Evolutionary conservation across 1,140 invertebrate species (phyloP), one percentile per base, ranked within the genome.

Genomic region (Bombus waltoni): DNA sequence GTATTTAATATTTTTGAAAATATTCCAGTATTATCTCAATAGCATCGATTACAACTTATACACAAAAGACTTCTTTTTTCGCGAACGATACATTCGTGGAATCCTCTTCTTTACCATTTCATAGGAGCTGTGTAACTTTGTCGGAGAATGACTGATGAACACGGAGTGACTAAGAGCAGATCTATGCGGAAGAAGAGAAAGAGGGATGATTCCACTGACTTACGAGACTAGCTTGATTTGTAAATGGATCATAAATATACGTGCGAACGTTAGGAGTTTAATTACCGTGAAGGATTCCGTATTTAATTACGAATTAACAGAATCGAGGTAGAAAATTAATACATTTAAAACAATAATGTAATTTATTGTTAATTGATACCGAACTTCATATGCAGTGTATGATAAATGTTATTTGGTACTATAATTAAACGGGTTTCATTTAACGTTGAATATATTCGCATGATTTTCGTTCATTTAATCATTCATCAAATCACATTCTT

Each of bases 201-300:
- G 32, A 4, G 40, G 53, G 53, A 81, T 59, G 70, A 81, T 59
- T 44, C 28, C 40, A 53, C 25, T 28, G 35, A 40, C 80, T 38
- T 53, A 53, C 5, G 47, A 25, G 18, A 22, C 38, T 53, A 73
- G 35, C 40, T 73, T 25, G n/a, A 81, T 73, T 81, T 73, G 53
- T 44, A 73, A 81, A 72, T 53, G 38, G 25, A 38, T 62, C 80
- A 73, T 81, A 73, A 73, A 72, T 81, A 73, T 81, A 81, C 68
- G 62, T 62, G 53, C 3, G 40, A 6, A 40, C 15, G 32, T 57
- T 32, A 32, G 32, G 32, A n/a, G 22, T 73, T 81, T 73, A 73
- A 81, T 81, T 53, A 53, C 22, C 6, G 11, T 22, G 47, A 32
- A 42, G 11, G 4, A 81, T 73, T 73, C 25, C 13, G 10, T 59